A percentile compares a stretch with the other conserved stretches of the same genome.
phyloP scores from a whole-genome alignment of 1,140 invertebrate genomes.

The Metopolophium dirhodum region DNA sequence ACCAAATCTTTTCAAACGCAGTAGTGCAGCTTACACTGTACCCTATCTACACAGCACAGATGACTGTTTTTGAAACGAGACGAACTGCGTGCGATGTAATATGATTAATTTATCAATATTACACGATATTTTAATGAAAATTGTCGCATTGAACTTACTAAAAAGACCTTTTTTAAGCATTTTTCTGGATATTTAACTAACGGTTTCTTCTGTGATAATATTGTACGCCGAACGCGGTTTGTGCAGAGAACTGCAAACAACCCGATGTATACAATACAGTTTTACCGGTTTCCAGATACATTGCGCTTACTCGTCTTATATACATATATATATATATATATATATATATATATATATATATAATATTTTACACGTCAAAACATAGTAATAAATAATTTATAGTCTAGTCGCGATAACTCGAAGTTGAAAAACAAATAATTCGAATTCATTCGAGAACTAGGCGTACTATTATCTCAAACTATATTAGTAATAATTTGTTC shows the following conservation, averaged over 20 bases:
- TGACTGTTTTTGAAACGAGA: too few species aligned
- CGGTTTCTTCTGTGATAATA: neutral
- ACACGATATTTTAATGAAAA: neutral
- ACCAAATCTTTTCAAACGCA: too few species aligned
- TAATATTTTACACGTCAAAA: neutral
- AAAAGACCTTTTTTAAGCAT: neutral
- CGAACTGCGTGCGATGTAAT: neutral
- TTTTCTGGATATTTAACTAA: neutral
- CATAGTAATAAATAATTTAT: too few species aligned
- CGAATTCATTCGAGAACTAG: neutral
- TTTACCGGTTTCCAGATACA: neutral
- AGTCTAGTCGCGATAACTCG: neutral
- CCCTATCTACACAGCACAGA: too few species aligned
- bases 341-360: too few species aligned
- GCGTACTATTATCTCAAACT: neutral
- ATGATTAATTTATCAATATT: neutral
- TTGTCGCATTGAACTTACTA: neutral
- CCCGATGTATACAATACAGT: neutral
- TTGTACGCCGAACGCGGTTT: neutral
- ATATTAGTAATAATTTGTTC: neutral
- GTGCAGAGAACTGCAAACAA: neutral
- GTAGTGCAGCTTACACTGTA: too few species aligned
- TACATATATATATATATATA: neutral
- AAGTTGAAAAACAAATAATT: neutral
- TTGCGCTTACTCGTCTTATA: neutral